phyloP scores from a whole-genome alignment of 1,140 invertebrate species.

The Listronotus oregonensis region DNA sequence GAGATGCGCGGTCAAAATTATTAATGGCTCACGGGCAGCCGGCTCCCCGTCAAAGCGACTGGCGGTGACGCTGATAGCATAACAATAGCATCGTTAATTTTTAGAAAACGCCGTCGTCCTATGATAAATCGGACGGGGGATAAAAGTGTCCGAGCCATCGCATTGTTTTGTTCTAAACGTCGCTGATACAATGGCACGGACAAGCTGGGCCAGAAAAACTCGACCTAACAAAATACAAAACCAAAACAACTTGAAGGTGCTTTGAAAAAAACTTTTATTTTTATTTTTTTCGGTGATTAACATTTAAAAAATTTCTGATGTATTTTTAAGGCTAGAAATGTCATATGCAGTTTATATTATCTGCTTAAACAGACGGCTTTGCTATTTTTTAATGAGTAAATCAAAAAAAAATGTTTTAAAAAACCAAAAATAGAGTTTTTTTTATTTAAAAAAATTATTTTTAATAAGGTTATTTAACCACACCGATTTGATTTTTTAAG shows the following conservation, averaged over 20 bases:
- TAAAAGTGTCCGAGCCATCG: slow-evolving; percentile 28
- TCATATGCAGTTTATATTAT: too few relatives aligned
- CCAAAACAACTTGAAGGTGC: slow-evolving; percentile 8
- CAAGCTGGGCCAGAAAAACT: neutral
- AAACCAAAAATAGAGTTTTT: too few relatives aligned
- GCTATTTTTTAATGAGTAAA: too few relatives aligned
- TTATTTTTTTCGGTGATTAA: too few relatives aligned
- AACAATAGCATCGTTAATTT: slow-evolving; percentile 33
- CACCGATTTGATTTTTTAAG: too few relatives aligned
- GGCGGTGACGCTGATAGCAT: slow-evolving; percentile 31
- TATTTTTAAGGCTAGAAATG: too few relatives aligned
- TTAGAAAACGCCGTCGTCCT: slow-evolving; percentile 25
- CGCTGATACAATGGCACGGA: slow-evolving; percentile 20
- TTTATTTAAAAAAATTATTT: too few relatives aligned
- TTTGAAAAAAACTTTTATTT: too few relatives aligned
- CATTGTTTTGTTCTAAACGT: slow-evolving; percentile 30
- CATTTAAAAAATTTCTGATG: too few relatives aligned
- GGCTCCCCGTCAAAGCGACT: slow-evolving; percentile 25
- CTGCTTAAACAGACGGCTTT: too few relatives aligned
- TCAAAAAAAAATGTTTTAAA: too few relatives aligned
- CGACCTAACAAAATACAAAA: slow-evolving; percentile 3
- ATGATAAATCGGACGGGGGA: slow-evolving; percentile 31
- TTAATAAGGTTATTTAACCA: too few relatives aligned
- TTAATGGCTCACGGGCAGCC: slow-evolving; percentile 24
- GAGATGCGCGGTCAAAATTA: slow-evolving; percentile 17